phyloP scores from a whole-genome alignment of 2,113 vertebrate species.

The Lepisosteus oculatus region DNA sequence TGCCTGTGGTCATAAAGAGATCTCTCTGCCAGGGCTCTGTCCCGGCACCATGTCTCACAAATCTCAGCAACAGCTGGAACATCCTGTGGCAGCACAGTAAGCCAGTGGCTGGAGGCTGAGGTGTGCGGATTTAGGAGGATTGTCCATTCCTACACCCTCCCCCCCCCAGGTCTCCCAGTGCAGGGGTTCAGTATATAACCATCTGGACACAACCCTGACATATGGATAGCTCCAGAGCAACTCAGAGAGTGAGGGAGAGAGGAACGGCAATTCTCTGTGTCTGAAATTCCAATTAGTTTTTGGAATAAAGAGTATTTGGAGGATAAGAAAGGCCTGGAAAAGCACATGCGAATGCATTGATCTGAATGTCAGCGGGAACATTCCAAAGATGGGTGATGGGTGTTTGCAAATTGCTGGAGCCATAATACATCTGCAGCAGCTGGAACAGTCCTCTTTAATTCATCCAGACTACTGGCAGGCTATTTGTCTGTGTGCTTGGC shows the following conservation, averaged over 20 bases:
- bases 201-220: conserved; percentile 67
- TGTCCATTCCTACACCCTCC: conserved; percentile 38
- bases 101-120: conserved; percentile 51
- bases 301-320: too few relatives aligned
- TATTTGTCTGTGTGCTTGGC: too few relatives aligned
- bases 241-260: conserved; percentile 6
- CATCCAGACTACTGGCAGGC: too few relatives aligned
- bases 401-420: too few relatives aligned
- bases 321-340: too few relatives aligned
- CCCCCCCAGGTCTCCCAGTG: conserved; percentile 38
- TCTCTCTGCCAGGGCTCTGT: conserved; percentile 39
- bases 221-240: conserved; percentile 58
- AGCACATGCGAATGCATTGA: too few relatives aligned
- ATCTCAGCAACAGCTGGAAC: conserved; percentile 58
- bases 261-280: not conserved
- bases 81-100: conserved; percentile 22
- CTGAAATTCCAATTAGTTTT: too few relatives aligned
- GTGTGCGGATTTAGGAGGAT: conserved; percentile 61
- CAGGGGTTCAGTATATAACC: conserved; percentile 58
- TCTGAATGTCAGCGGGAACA: too few relatives aligned
- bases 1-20: not conserved
- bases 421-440: too few relatives aligned
- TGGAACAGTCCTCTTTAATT: too few relatives aligned
- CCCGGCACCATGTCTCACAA: conserved; percentile 33
- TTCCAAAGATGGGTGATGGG: too few relatives aligned